Conservation (phyloP, 64 coral and sea anemone genomes). For the Stichodactyla helianthus region DNA sequence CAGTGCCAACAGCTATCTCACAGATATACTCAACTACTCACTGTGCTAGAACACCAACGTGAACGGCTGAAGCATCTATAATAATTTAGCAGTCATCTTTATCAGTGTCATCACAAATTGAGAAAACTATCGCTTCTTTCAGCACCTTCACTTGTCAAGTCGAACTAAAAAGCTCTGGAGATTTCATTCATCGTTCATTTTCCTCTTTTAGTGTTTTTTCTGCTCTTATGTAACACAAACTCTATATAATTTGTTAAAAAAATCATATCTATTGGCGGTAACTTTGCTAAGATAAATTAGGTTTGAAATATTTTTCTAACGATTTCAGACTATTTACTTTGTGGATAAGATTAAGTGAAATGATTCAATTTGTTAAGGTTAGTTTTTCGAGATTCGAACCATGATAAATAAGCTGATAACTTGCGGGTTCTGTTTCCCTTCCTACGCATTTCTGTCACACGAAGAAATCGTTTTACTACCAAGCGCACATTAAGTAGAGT, state of each 20-base stretch:
- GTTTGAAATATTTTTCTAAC: neutral
- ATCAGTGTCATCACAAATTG: slow-evolving; percentile 4
- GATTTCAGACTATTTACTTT: neutral
- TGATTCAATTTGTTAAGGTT: slow-evolving; percentile 7
- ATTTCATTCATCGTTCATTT: neutral
- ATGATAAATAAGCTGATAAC: neutral
- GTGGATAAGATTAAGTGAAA: neutral
- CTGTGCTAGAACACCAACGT: neutral
- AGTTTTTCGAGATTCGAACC: neutral
- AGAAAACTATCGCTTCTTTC: neutral
- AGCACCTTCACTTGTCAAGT: neutral
- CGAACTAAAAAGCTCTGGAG: neutral
- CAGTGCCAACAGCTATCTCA: neutral
- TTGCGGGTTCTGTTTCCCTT: neutral
- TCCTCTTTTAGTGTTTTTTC: neutral
- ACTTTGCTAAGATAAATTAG: no score
- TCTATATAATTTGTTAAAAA: no score
- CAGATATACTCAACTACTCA: neutral
- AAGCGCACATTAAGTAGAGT: neutral
- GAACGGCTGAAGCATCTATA: neutral
- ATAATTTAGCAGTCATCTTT: neutral
- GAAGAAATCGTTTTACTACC: neutral
- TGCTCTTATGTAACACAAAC: neutral
- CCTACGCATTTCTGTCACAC: slow-evolving; percentile 5
- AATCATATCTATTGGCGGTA: no score